Evolutionary conservation across 2,888 invertebrate species (phyloP).

Genomic region (Ectemnius lituratus): DNA sequence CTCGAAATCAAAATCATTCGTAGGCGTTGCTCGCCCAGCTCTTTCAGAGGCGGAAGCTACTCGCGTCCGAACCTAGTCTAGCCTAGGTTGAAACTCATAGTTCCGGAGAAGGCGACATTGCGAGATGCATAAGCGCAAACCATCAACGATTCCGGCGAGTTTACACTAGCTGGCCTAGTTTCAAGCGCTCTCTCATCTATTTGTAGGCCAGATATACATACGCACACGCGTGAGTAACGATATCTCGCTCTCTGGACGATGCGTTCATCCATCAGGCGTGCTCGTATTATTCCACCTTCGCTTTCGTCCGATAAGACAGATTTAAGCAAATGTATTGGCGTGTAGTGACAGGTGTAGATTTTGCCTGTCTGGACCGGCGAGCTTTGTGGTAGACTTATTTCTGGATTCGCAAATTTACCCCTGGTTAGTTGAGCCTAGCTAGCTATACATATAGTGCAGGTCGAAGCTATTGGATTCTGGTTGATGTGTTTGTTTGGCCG

Average conservation of each 20-base stretch:
- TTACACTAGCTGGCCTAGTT: constrained; percentile 1
- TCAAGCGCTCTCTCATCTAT: background rate
- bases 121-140: background rate
- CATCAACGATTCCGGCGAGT: background rate
- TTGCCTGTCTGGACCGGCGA: background rate
- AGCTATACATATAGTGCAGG: too few relatives aligned
- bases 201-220: constrained; percentile 4
- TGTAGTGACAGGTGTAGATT: background rate
- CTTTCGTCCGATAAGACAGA: background rate
- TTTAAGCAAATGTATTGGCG: background rate
- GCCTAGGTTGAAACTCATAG: constrained; percentile 1
- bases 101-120: background rate
- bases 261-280: background rate
- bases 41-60: background rate
- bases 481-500: constrained; percentile 34
- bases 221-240: background rate
- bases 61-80: background rate
- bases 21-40: constrained; percentile 42
- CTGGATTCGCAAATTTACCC: background rate
- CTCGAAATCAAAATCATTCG: constrained; percentile 66
- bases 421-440: background rate
- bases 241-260: background rate
- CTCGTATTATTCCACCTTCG: background rate
- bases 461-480: constrained; percentile 7
- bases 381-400: background rate